These are phyloP conservation scores for Saccopteryx bilineata DNA, from an alignment of 2,113 vertebrate genomes.

Conservation along the genomic window DNA sequence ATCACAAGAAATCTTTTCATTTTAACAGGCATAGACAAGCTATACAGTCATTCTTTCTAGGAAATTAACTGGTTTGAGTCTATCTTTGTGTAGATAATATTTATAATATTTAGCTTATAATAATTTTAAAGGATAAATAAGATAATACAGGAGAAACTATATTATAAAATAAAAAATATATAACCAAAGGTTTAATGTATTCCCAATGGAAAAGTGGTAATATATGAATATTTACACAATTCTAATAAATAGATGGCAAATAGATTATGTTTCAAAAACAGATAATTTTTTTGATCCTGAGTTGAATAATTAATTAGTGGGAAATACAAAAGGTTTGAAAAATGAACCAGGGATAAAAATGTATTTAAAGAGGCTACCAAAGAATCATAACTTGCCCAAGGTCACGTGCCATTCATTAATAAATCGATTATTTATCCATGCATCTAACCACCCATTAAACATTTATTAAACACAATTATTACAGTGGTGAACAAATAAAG, in stretches of 20 bases:
- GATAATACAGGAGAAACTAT: not conserved
- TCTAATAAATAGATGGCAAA: not conserved
- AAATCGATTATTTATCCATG: not conserved
- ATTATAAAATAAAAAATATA: not conserved
- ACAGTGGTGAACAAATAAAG: not conserved
- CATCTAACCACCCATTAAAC: not conserved
- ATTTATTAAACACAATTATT: not conserved
- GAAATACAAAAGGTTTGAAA: constrained; percentile 65
- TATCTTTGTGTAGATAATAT: not conserved
- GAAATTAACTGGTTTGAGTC: not conserved
- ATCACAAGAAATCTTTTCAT: not conserved
- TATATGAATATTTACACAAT: constrained; percentile 26
- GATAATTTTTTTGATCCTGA: not conserved
- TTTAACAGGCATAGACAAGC: not conserved
- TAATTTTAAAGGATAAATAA: constrained; percentile 9
- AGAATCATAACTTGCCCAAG: not conserved
- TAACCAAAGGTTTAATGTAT: not conserved
- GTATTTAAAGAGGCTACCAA: constrained; percentile 19
- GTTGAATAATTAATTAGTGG: constrained; percentile 65
- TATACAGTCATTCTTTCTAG: not conserved
- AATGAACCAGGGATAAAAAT: constrained; percentile 54
- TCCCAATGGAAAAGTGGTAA: not conserved
- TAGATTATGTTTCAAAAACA: constrained; percentile 62
- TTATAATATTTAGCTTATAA: not conserved
- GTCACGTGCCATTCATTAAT: not conserved